Percentiles rank a stretch among this genome's conserved stretches.
phyloP scores from a whole-genome alignment of 2,797 vertebrate genomes.

The Leptoclinus maculatus region DNA sequence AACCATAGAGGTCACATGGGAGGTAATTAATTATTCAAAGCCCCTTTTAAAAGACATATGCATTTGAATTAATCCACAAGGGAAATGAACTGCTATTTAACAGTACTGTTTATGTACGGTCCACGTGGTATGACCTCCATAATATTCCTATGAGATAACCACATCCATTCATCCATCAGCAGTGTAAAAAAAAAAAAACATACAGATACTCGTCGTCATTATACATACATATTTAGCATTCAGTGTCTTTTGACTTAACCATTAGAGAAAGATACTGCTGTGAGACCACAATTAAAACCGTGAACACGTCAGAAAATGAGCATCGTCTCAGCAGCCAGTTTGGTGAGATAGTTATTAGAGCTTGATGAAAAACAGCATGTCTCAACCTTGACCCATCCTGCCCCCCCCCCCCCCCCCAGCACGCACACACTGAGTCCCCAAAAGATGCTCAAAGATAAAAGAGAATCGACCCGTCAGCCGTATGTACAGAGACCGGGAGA shows the following conservation, averaged over 20 bases:
- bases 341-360: constrained; percentile 49
- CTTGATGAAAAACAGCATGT: constrained; percentile 60
- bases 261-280: constrained; percentile 10
- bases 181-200: constrained; percentile 29
- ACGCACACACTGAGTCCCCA: constrained; percentile 46
- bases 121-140: constrained; percentile 10
- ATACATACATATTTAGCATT: constrained; percentile 33
- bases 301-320: constrained; percentile 30
- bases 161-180: constrained; percentile 15
- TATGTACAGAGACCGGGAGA: constrained; percentile 76
- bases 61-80: constrained; percentile 59
- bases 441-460: constrained; percentile 84
- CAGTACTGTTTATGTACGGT: constrained; percentile 32
- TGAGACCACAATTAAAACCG: constrained; percentile 27
- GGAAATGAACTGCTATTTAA: constrained; percentile 53
- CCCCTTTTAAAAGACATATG: constrained; percentile 47
- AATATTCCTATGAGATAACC: constrained; percentile 35
- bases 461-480: constrained; percentile 77
- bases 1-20: constrained; percentile 54
- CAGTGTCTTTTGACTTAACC: constrained; percentile 19
- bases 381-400: constrained; percentile 63
- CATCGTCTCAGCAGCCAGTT: constrained; percentile 17
- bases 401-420: constrained; percentile 20
- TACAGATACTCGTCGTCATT: background rate
- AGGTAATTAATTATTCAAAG: constrained; percentile 63